Percentiles rank a stretch among this genome's conserved stretches.
Evolutionary conservation across 2,113 vertebrate species (phyloP).

Genomic region (Cynoglossus semilaevis): DNA sequence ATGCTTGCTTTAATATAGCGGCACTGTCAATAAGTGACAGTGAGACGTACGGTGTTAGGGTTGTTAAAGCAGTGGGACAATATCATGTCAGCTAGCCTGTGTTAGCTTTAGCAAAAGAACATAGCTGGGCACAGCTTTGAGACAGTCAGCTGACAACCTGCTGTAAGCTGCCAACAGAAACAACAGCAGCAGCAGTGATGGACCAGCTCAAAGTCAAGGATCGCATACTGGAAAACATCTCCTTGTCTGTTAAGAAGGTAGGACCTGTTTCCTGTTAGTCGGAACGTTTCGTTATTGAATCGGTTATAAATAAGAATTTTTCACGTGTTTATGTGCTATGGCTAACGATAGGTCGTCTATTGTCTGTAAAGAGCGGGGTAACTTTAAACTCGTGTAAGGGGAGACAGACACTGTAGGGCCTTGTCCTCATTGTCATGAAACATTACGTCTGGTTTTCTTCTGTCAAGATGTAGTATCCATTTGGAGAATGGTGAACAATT

Average conservation of each 20-base stretch:
- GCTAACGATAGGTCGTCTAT: constrained; percentile 32
- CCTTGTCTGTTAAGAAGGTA: constrained; percentile 95
- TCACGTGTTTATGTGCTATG: background rate
- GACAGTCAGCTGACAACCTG: constrained; percentile 72
- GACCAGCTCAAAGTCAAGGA: constrained; percentile 94
- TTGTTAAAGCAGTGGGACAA: background rate
- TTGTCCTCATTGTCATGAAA: background rate
- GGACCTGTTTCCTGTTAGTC: constrained; percentile 15
- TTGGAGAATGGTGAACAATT: constrained; percentile 3
- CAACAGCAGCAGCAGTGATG: constrained; percentile 70
- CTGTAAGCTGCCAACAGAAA: constrained; percentile 54
- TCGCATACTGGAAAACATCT: constrained; percentile 95
- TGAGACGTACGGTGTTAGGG: background rate
- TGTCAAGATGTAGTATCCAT: constrained; percentile 1
- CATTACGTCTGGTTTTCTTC: background rate
- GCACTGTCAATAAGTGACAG: too few relatives aligned
- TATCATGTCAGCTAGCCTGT: constrained; percentile 38
- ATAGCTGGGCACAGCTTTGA: background rate
- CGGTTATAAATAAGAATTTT: background rate
- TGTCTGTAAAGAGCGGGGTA: constrained; percentile 37
- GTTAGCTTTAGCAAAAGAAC: constrained; percentile 59
- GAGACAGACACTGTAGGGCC: background rate
- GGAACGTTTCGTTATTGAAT: background rate
- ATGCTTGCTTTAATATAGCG: background rate
- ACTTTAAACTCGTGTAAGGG: constrained; percentile 31